Base-by-base conservation (phyloP, 2,797 vertebrate genomes). In the Sebastes steindachneri region DNA sequence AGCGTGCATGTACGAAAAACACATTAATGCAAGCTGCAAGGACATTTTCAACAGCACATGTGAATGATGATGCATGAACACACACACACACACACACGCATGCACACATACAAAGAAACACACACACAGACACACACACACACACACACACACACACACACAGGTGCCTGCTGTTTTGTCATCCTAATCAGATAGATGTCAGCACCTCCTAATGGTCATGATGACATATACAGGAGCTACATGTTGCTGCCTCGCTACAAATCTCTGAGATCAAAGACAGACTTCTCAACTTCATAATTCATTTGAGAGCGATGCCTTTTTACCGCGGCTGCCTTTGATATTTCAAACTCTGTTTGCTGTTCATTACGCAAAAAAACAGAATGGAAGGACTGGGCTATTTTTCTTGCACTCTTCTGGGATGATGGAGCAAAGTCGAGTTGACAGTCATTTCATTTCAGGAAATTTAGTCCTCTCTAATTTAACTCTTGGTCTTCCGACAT, bases 401-500 rank as follows among this genome's bases (percentile, higher is more conserved):
- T 77, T 73, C 71, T 77, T 67, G 41, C 23, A 58, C 75, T 77
- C 65, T 71, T 86, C 88, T 75, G 48, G 83, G 64, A 91, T 80
- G 85, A 94, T 76, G 70, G 74, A 77, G 79, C 87, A 92, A 89
- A 92, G 82, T 70, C 57, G 81, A 92, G 84, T 75, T 90, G 88
- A 93, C 93, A 92, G 86, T 93, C 83, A 86, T 92, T 90, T 92
- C 70, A 81, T 88, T 93, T 96, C 93, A 93, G 93, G 90, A 92
- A 94, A 95, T 95, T 89, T 94, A 92, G 94, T 93, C 91, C 82
- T 92, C 85, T 83, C 88, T 89, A 91, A 94, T 94, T 96, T 92
- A 96, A 95, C 95, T 96, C 95, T 97, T 96, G 96, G 93, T 97
- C 96, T 86, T 97, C 96, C 94, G 95, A 96, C 54, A 95, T 97